These are phyloP conservation scores for Probosciger aterrimus DNA, from an alignment of 2,113 vertebrate species.

Conservation along the genomic window DNA sequence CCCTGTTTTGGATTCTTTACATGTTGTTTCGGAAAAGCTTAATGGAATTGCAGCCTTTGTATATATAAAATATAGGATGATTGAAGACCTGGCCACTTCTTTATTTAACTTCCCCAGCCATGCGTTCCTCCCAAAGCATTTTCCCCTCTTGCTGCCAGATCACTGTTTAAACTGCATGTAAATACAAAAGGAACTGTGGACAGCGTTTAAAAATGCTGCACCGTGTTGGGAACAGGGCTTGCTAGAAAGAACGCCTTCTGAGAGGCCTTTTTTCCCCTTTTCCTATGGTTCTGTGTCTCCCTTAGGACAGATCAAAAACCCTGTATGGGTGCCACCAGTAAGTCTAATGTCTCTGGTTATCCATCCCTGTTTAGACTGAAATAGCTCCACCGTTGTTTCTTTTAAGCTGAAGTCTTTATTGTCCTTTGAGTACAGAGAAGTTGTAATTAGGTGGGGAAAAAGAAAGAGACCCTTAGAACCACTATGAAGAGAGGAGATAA, in stretches of 20 bases:
- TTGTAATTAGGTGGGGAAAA: background rate
- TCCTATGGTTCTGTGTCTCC: background rate
- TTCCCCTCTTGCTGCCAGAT: conserved; percentile 60
- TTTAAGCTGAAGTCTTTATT: background rate
- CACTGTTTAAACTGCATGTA: conserved; percentile 62
- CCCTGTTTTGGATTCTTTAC: conserved; percentile 46
- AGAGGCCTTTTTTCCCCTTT: background rate
- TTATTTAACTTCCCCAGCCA: conserved; percentile 57
- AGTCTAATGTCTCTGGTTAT: conserved; percentile 1
- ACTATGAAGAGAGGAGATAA: background rate
- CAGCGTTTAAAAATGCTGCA: background rate
- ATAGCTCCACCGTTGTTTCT: background rate
- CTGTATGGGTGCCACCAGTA: background rate
- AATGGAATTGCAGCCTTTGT: conserved; percentile 46
- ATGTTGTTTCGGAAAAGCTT: conserved; percentile 54
- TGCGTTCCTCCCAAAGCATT: conserved; percentile 38
- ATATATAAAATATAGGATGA: conserved; percentile 65
- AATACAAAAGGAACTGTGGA: conserved; percentile 28
- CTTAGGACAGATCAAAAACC: background rate
- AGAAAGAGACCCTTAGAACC: background rate
- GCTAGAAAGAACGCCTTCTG: conserved; percentile 9
- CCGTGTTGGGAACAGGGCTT: background rate
- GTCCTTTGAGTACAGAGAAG: background rate
- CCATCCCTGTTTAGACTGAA: conserved; percentile 14
- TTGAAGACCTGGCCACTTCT: conserved; percentile 42